Conservation (phyloP, 2,113 vertebrate species). For the Podocnemis expansa region DNA sequence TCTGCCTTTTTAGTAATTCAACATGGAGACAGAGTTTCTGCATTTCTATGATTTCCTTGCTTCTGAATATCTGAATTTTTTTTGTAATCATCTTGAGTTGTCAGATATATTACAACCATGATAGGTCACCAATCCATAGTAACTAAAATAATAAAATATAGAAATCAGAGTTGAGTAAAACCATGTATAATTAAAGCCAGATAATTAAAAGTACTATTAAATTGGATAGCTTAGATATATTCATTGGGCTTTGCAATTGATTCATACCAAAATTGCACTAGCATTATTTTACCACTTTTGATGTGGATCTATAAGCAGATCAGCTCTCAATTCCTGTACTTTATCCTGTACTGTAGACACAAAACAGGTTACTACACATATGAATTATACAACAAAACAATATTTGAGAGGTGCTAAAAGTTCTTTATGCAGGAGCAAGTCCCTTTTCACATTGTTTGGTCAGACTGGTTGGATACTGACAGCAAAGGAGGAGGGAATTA, state of each 20-base stretch:
- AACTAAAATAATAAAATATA: neutral
- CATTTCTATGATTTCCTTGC: neutral
- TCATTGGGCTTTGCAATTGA: neutral
- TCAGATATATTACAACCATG: neutral
- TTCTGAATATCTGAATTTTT: neutral
- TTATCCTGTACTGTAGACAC: neutral
- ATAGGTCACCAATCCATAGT: neutral
- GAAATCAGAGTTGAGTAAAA: neutral
- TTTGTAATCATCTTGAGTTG: neutral
- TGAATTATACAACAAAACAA: neutral
- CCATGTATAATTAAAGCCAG: neutral
- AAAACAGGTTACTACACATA: neutral
- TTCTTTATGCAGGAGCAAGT: neutral
- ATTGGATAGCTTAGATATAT: neutral
- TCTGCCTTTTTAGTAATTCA: neutral
- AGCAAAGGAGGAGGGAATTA: neutral
- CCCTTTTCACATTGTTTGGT: neutral
- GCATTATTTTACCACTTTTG: neutral
- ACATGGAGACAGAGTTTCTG: neutral
- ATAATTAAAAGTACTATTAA: neutral
- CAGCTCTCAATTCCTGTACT: neutral
- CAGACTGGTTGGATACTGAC: neutral
- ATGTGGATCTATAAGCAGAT: fast-evolving
- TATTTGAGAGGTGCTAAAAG: neutral
- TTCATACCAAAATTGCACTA: neutral